Conservation (phyloP, 2,888 invertebrate genomes). For the Diabrotica balteata region DNA sequence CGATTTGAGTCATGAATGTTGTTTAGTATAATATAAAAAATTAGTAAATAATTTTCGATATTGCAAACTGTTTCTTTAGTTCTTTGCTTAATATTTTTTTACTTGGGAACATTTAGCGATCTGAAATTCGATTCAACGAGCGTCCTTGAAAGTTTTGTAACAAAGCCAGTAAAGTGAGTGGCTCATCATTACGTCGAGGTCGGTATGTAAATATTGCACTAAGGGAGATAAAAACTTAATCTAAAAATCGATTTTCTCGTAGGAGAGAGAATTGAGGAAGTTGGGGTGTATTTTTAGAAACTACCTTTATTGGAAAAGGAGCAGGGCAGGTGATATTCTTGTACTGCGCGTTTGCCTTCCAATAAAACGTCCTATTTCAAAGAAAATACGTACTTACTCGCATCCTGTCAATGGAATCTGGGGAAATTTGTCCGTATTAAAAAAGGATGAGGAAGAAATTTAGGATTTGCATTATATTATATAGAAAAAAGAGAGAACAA, state of each 20-base stretch:
- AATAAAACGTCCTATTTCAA: neutral
- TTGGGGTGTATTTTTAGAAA: constrained; percentile 19
- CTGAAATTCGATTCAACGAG: neutral
- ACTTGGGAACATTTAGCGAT: too few species aligned
- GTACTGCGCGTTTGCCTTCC: neutral
- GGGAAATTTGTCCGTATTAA: too few species aligned
- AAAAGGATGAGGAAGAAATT: too few species aligned
- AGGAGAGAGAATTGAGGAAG: constrained; percentile 15
- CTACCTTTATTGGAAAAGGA: constrained; percentile 11
- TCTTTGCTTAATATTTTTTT: too few species aligned
- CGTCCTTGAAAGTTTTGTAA: constrained; percentile 5
- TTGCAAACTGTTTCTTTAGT: too few species aligned
- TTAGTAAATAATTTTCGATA: too few species aligned
- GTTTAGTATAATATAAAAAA: too few species aligned
- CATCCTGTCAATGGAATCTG: too few species aligned
- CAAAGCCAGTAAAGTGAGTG: constrained; percentile 2
- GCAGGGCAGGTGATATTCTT: neutral
- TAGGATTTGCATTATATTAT: too few species aligned
- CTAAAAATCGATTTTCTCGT: constrained; percentile 17
- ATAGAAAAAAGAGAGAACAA: too few species aligned
- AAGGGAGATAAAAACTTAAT: constrained; percentile 22
- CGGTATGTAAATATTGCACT: constrained; percentile 20
- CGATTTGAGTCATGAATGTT: too few species aligned
- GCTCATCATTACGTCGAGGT: constrained; percentile 14
- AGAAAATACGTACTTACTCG: neutral